Base-by-base conservation (phyloP, 2,797 vertebrate genomes). In the Artibeus lituratus region DNA sequence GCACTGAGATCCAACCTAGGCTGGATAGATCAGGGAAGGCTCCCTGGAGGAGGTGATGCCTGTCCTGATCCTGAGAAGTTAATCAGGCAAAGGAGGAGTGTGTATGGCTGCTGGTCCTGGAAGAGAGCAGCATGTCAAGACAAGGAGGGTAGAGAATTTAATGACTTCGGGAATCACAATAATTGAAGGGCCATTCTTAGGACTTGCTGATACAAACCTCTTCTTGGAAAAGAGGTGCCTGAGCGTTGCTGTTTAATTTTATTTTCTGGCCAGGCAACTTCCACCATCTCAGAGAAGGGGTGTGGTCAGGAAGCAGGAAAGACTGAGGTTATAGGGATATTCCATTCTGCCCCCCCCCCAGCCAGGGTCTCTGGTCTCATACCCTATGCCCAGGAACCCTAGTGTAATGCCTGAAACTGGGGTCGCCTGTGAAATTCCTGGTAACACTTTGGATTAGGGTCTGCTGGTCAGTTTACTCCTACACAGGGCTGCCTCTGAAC, bases 261-360 rank as follows among this genome's bases (percentile, higher is more conserved):
- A 44, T 76, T 90, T 96, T 82, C 91, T 91, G 94, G 55, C 92
- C 73, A 87, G 82, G 83, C 0, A 0, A 92, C 78, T 92, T 87
- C 69, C 29, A 73, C 77, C 70, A 51, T 70, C 49, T 72, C 73
- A n/a, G 18, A 91, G 70, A 95, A 8, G 19, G 57, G 19, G 47
- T 59, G 9, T 78, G 73, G 42, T 57, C 82, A 91, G 88, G 88
- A 95, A 95, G 93, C 74, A 90, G 92, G 74, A 91, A 95, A 94
- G 65, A 76, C 51, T 84, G 59, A 73, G n/a, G n/a, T 37, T 55
- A 53, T 44, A 44, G 19, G 72, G 18, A 49, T 69, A 21, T 18
- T 55, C 9, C 49, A 53, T 21, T 21, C 11, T 47, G 9, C 24
- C 16, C 42, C n/a, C n/a, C 3, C n/a, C 59, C 9, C 80, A 74